Evolutionary conservation across 2,797 vertebrate genomes (phyloP), one percentile per base, ranked within the genome.

Genomic region (Periophthalmus magnuspinnatus): DNA sequence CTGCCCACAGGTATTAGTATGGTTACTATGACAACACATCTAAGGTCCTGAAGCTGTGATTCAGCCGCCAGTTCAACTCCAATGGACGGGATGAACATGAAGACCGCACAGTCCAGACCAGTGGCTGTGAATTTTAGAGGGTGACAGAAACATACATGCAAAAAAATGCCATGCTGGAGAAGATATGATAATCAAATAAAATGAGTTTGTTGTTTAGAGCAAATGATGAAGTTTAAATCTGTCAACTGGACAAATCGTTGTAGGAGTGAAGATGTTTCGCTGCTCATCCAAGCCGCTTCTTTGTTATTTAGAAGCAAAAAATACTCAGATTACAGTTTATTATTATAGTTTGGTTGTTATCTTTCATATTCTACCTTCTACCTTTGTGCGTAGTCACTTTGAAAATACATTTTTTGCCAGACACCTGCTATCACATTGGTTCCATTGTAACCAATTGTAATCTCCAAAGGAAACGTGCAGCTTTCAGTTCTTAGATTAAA

Each of bases 1-100:
- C 47, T 59, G 58, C 75, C 70, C 62, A 77, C 77, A 82, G 79
- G 80, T 80, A 77, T 76, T 47, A 75, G 68, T 71, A 13, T 36
- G 41, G 77, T 76, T 16, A 62, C 76, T 77, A 75, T 71, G 74
- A 69, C 71, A 70, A 77, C 75, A 10, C 48, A 75, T 72, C 28
- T 10, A 48, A 10, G 56, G 52, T 56, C 71, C 78, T 41, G 13
- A 69, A 80, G 76, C 36, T 34, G 57, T 67, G 75, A 70, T 70
- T 73, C 52, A 52, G 55, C 65, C 28, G 45, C 52, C 48, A 67
- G 63, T 61, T 52, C 24, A 14, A 56, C 56, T 65, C 36, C 59
- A 61, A 34, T 61, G 59, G n/a, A 41, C 34, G 19, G 14, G 4
- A 41, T 36, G 58, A n/a, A 41, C 34, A 34, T 19, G 32, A 3